These are phyloP conservation scores for Palythoa grandiflora DNA, from an alignment of 92 coral and sea anemone species.

Conservation along the genomic window DNA sequence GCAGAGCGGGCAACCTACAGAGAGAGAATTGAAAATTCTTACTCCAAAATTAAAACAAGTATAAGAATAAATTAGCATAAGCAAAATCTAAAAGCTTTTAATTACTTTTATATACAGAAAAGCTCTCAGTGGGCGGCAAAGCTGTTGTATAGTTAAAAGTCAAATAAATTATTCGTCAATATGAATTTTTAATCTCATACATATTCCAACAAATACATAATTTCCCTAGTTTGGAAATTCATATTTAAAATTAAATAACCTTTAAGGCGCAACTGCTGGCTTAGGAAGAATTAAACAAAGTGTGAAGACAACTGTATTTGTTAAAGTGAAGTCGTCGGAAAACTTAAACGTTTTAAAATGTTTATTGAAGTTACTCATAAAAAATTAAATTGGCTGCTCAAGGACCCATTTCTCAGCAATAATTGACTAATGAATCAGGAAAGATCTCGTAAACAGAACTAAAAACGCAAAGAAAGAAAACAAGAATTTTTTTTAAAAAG, in stretches of 20 bases:
- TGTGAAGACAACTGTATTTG: background rate
- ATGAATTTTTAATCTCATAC: conserved; percentile 24
- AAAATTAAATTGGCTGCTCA: conserved; percentile 11
- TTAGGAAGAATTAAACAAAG: background rate
- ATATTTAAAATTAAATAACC: background rate
- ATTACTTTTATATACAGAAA: background rate
- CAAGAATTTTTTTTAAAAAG: no score
- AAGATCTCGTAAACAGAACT: background rate
- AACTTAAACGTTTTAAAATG: background rate
- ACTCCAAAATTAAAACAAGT: background rate
- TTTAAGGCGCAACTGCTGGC: background rate
- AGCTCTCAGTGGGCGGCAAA: background rate
- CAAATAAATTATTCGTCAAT: conserved; percentile 23
- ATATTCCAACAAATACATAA: background rate
- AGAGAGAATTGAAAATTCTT: conserved; percentile 7
- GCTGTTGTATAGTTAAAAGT: conserved; percentile 15
- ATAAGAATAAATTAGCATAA: background rate
- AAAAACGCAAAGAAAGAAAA: background rate
- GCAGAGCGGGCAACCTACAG: background rate
- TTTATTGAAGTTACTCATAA: background rate
- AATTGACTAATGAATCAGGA: background rate
- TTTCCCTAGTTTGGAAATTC: background rate
- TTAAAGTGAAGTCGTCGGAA: background rate
- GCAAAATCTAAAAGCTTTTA: background rate
- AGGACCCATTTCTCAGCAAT: background rate